A percentile compares a stretch with the other conserved stretches of the same genome.
Conservation (phyloP, 2,113 vertebrate genomes). For the Syngnathus floridae region DNA sequence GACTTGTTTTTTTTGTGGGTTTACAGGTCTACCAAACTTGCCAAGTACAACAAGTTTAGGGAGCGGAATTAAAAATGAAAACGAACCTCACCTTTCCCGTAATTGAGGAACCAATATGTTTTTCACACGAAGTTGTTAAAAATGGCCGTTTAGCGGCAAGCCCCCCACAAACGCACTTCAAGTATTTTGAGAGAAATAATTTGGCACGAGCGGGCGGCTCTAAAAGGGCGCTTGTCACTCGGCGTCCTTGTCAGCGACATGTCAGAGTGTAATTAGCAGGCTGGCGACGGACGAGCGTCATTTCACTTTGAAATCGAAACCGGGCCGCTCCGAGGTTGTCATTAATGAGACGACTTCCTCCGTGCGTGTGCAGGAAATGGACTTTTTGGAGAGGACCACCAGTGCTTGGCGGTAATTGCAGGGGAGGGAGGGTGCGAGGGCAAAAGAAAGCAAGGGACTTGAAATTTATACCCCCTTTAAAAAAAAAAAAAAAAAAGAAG, state of each 20-base stretch:
- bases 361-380: background rate
- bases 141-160: background rate
- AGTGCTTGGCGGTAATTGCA: background rate
- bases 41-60: background rate
- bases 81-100: background rate
- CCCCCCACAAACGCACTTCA: background rate
- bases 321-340: background rate
- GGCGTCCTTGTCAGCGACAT: background rate
- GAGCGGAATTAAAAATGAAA: background rate
- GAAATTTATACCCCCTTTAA: background rate
- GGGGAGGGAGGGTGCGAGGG: background rate
- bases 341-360: constrained; percentile 1
- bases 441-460: background rate
- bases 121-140: background rate
- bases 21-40: background rate
- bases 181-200: constrained; percentile 6
- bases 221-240: constrained; percentile 6
- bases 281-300: constrained; percentile 2
- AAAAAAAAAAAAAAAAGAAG: background rate
- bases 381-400: background rate
- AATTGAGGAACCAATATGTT: background rate
- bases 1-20: background rate
- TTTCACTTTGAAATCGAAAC: constrained; percentile 1
- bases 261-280: constrained; percentile 2
- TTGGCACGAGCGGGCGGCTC: background rate